Conservation (phyloP, 2,797 vertebrate genomes). For the Schizothorax lantsangensis region DNA sequence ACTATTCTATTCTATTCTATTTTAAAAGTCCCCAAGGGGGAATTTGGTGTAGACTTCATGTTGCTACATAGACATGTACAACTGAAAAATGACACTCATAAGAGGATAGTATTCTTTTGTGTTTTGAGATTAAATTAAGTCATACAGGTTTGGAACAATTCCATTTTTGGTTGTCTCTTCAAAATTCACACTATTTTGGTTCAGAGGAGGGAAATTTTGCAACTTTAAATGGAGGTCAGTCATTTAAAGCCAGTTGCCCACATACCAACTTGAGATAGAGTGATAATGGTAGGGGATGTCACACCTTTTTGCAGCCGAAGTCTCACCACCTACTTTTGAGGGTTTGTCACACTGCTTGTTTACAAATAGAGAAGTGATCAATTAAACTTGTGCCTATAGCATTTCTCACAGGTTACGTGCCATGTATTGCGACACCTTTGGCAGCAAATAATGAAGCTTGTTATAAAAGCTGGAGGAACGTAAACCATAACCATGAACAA, state of each 20-base stretch:
- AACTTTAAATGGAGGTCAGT: slow-evolving; percentile 19
- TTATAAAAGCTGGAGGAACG: neutral
- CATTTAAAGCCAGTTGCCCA: slow-evolving; percentile 6
- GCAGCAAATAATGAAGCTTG: slow-evolving; percentile 1
- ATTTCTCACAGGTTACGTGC: neutral
- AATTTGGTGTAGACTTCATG: neutral
- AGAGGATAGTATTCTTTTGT: neutral
- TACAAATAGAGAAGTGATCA: neutral
- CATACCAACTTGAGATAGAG: neutral
- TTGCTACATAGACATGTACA: neutral
- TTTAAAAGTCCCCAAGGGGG: neutral
- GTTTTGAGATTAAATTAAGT: too few relatives aligned
- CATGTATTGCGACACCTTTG: neutral
- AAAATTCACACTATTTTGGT: slow-evolving; percentile 14
- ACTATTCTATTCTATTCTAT: neutral
- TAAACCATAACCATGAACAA: neutral
- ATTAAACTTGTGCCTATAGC: neutral
- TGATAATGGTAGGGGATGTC: neutral
- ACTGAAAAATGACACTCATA: neutral
- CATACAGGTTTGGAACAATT: neutral
- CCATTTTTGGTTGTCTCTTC: neutral
- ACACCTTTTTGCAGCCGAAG: neutral
- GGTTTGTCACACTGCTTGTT: neutral
- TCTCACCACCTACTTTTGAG: neutral
- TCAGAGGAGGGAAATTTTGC: slow-evolving; percentile 12